These are phyloP conservation scores for Drosophila lacteicornis DNA, from an alignment of 1,140 invertebrate species.

Conservation along the genomic window DNA sequence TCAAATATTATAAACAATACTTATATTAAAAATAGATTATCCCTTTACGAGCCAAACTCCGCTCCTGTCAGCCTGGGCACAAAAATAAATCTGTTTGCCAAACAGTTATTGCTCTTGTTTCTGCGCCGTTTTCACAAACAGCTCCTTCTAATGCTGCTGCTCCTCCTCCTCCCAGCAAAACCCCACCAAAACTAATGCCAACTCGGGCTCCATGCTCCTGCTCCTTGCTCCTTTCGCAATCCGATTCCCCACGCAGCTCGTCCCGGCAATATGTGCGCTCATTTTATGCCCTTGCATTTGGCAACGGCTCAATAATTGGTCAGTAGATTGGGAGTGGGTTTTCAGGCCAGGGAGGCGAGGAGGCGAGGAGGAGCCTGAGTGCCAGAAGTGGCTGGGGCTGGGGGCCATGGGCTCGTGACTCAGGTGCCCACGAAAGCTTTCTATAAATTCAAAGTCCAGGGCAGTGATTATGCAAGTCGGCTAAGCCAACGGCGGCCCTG, in stretches of 20 bases:
- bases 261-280: conserved; percentile 68
- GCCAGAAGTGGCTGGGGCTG: neutral
- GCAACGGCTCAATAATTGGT: conserved; percentile 78
- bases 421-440: conserved; percentile 75
- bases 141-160: conserved; percentile 11
- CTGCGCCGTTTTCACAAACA: conserved; percentile 42
- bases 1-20: neutral
- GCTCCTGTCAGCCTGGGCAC: conserved; percentile 43
- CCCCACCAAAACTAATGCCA: conserved; percentile 39
- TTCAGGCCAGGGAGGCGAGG: neutral
- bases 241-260: conserved; percentile 36
- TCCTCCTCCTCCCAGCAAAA: neutral
- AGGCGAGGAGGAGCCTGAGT: neutral
- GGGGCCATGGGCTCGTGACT: conserved; percentile 40
- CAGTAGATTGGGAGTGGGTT: conserved; percentile 44
- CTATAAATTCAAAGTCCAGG: conserved; percentile 73
- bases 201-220: conserved; percentile 6
- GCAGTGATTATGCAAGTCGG: conserved; percentile 77
- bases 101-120: conserved; percentile 82
- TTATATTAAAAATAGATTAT: neutral
- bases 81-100: conserved; percentile 82
- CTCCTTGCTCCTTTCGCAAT: conserved; percentile 23
- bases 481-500: conserved; percentile 25
- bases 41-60: conserved; percentile 12
- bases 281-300: conserved; percentile 75